Conservation (phyloP, 2,797 vertebrate genomes). For the Poeciliopsis gracilis region DNA sequence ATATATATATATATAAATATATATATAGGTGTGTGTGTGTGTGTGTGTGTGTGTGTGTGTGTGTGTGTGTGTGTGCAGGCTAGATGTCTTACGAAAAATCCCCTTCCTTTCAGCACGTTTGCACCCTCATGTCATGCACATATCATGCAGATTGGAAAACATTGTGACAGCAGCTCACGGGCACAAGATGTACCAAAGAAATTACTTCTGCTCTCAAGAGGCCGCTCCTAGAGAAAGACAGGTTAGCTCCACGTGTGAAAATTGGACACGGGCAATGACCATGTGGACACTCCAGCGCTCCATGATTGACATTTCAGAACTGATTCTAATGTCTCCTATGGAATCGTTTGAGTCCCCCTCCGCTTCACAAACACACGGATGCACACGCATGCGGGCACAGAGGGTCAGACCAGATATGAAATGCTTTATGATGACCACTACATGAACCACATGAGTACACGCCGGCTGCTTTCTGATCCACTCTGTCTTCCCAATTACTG, state of each 20-base stretch:
- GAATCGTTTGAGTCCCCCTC: constrained; percentile 35
- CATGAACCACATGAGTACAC: constrained; percentile 70
- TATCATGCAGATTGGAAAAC: not conserved
- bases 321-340: constrained; percentile 41
- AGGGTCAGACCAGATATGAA: constrained; percentile 49
- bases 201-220: constrained; percentile 6
- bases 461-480: constrained; percentile 63
- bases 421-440: constrained; percentile 63
- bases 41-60: not conserved
- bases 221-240: not conserved
- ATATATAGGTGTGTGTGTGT: too few species aligned
- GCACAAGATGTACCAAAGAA: not conserved
- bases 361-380: not conserved
- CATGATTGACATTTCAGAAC: constrained; percentile 55
- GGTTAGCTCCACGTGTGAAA: constrained; percentile 19
- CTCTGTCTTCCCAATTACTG: constrained; percentile 74
- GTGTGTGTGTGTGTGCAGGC: not conserved
- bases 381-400: constrained; percentile 15
- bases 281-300: constrained; percentile 22
- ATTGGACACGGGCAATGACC: constrained; percentile 29
- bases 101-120: not conserved
- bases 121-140: not conserved
- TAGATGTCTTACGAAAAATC: not conserved
- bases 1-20: not conserved
- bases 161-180: constrained; percentile 3